Evolutionary conservation across 1,140 invertebrate genomes (phyloP).

Genomic region (Neodiprion pinetum): DNA sequence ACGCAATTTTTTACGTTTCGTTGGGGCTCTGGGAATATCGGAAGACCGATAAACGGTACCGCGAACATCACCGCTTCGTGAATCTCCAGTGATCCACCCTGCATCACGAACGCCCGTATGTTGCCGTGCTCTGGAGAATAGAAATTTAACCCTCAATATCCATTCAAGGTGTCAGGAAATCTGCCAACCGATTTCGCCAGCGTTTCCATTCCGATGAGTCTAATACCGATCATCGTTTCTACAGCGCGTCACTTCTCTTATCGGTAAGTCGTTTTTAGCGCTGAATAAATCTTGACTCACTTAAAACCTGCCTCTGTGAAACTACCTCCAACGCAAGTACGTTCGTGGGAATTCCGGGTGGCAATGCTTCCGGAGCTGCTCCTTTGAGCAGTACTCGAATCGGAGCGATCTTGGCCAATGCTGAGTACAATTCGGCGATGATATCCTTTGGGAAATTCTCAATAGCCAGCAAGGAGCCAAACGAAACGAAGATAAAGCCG

Average conservation of each 20-base stretch:
- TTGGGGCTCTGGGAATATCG: slow-evolving; percentile 38
- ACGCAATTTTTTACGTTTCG: slow-evolving; percentile 22
- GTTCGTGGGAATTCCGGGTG: slow-evolving; percentile 59
- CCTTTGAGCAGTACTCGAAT: slow-evolving; percentile 38
- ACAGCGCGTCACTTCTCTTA: not conserved
- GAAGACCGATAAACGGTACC: slow-evolving; percentile 56
- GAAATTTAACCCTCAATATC: not conserved
- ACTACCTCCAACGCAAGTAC: slow-evolving; percentile 68
- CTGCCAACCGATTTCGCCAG: not conserved
- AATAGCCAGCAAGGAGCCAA: slow-evolving; percentile 71
- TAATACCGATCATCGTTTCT: not conserved
- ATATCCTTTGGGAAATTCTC: slow-evolving; percentile 64
- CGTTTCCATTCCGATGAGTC: not conserved
- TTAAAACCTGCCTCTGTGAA: slow-evolving; percentile 69
- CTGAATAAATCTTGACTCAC: slow-evolving; percentile 49
- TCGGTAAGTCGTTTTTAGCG: slow-evolving; percentile 19
- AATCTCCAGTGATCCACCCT: slow-evolving; percentile 57
- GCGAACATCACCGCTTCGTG: slow-evolving; percentile 54
- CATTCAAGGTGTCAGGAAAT: not conserved
- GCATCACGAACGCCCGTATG: slow-evolving; percentile 54
- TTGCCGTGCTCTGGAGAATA: slow-evolving; percentile 46
- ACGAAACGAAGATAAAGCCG: slow-evolving; percentile 74
- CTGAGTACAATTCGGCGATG: slow-evolving; percentile 25
- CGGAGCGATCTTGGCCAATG: slow-evolving; percentile 37
- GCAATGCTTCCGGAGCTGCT: slow-evolving; percentile 38